Percentiles rank a stretch among this genome's conserved stretches.
phyloP scores from a whole-genome alignment of 53 echinoderm and acorn worm genomes.

The Echinometra lucunter region DNA sequence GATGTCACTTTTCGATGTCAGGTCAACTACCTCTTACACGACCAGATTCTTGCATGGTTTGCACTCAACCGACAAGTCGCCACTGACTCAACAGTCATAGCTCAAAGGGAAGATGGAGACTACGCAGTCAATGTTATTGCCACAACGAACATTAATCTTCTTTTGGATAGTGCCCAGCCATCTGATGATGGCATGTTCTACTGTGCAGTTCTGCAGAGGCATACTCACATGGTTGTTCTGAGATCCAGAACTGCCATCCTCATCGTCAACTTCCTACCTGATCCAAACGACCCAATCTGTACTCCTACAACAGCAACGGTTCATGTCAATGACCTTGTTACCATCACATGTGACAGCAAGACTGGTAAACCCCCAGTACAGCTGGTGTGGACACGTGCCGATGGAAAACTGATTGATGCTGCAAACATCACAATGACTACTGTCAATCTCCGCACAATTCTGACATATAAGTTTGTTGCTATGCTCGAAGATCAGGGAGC shows the following conservation, averaged over 20 bases:
- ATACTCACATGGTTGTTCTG: neutral
- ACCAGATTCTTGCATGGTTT: conserved; percentile 38
- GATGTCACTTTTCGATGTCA: conserved; percentile 61
- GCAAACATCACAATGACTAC: conserved; percentile 38
- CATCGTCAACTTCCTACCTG: conserved; percentile 57
- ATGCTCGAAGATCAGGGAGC: conserved; percentile 16
- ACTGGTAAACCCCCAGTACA: conserved; percentile 45
- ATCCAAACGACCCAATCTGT: conserved; percentile 1
- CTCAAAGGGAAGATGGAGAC: conserved; percentile 42
- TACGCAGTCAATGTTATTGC: neutral
- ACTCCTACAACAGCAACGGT: conserved; percentile 30
- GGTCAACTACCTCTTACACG: conserved; percentile 6
- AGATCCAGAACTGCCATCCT: conserved; percentile 45
- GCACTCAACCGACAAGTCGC: conserved; percentile 38
- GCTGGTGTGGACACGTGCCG: conserved; percentile 43
- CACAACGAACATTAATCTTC: neutral
- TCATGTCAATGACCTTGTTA: conserved; percentile 7
- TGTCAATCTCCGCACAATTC: conserved; percentile 16
- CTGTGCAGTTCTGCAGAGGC: conserved; percentile 37
- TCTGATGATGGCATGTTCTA: conserved; percentile 55
- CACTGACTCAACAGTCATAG: neutral
- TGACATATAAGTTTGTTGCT: conserved; percentile 50
- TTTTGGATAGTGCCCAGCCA: conserved; percentile 53
- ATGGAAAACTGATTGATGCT: conserved; percentile 27
- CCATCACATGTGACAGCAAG: conserved; percentile 50